These are phyloP conservation scores for Triplophysa dalaica DNA, from an alignment of 2,113 vertebrate species.

Conservation along the genomic window DNA sequence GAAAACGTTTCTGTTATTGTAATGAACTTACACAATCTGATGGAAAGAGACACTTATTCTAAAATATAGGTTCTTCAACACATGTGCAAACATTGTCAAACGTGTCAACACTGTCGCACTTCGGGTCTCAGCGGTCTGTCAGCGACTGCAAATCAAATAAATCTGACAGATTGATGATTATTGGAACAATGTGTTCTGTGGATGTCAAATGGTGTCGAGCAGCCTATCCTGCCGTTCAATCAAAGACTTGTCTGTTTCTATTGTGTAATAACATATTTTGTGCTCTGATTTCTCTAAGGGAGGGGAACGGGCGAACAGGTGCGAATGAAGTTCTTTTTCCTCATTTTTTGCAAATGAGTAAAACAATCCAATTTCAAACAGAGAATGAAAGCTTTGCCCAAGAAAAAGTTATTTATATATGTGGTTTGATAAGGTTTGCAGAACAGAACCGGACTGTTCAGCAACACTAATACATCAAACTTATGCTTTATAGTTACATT, in stretches of 20 bases:
- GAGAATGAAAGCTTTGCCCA: no score
- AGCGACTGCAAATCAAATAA: not conserved
- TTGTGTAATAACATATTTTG: constrained; percentile 1
- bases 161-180: not conserved
- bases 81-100: not conserved
- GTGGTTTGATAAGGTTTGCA: not conserved
- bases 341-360: not conserved
- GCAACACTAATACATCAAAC: no score
- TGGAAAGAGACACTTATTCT: not conserved
- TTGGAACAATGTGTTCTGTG: not conserved
- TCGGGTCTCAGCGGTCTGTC: not conserved
- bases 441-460: not conserved
- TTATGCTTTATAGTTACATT: no score
- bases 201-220: not conserved
- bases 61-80: not conserved
- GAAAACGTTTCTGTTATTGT: not conserved
- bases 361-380: not conserved
- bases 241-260: not conserved
- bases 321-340: not conserved
- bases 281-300: not conserved
- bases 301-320: not conserved
- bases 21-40: not conserved
- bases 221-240: not conserved
- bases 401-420: no score
- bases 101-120: constrained; percentile 8